A percentile compares a stretch with the other conserved stretches of the same genome.
These are phyloP conservation scores for Volucella inflata DNA, from an alignment of 2,888 invertebrate genomes.

Conservation along the genomic window DNA sequence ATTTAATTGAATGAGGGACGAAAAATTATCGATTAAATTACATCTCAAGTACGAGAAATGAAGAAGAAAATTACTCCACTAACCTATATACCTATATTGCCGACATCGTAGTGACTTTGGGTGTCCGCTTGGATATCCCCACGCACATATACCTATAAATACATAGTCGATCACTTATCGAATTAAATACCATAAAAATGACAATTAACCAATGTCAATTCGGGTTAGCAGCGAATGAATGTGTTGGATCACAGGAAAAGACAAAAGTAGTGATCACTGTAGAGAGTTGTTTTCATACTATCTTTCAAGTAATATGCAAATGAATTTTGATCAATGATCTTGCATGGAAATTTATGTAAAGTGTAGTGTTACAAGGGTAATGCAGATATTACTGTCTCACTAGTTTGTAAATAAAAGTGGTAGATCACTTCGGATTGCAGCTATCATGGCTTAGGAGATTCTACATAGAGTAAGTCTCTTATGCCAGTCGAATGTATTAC, in stretches of 20 bases:
- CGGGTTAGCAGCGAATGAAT: slow-evolving; percentile 47
- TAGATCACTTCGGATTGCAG: slow-evolving; percentile 26
- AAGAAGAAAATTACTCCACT: slow-evolving; percentile 60
- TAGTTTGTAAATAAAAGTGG: not conserved
- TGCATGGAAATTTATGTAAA: not conserved
- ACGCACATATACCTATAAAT: slow-evolving; percentile 7
- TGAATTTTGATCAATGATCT: not conserved
- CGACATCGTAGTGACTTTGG: slow-evolving; percentile 3
- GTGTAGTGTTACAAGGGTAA: too few species aligned
- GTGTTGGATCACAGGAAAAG: slow-evolving; percentile 27
- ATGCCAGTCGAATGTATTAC: too few species aligned
- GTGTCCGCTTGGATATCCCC: slow-evolving; percentile 10
- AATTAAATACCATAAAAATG: slow-evolving; percentile 69
- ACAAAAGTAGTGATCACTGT: slow-evolving; percentile 36
- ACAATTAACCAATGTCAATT: slow-evolving; percentile 72
- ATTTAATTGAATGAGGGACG: slow-evolving; percentile 59
- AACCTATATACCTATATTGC: slow-evolving; percentile 43
- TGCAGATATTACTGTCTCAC: too few species aligned
- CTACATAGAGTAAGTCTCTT: too few species aligned
- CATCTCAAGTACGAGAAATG: slow-evolving; percentile 33
- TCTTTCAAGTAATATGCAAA: not conserved
- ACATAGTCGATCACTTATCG: slow-evolving; percentile 56
- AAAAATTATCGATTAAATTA: slow-evolving; percentile 60
- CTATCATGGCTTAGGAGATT: not conserved
- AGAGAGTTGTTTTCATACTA: slow-evolving; percentile 11